Conservation (phyloP, 2,888 invertebrate species). For the Dichetophora obliterata region DNA sequence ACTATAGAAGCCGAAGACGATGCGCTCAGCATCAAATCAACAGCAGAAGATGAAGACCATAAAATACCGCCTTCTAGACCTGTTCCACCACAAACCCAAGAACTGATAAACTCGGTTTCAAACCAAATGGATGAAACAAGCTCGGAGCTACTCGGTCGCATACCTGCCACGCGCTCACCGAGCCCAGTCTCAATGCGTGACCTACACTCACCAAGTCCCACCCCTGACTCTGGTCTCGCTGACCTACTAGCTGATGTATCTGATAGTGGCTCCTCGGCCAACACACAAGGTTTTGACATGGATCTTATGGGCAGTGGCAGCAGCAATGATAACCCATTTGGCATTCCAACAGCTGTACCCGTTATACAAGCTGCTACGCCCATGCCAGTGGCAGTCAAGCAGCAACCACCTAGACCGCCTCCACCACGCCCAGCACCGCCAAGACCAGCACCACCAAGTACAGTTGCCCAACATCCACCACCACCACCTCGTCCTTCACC, state of each 20-base stretch:
- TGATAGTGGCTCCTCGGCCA: slow-evolving; percentile 66
- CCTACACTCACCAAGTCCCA: slow-evolving; percentile 87
- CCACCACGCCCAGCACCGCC: slow-evolving; percentile 69
- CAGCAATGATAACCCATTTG: slow-evolving; percentile 67
- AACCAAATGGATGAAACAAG: slow-evolving; percentile 91
- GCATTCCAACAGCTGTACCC: slow-evolving; percentile 68
- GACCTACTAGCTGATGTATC: slow-evolving; percentile 77
- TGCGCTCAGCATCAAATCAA: slow-evolving; percentile 62
- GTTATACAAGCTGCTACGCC: slow-evolving; percentile 69
- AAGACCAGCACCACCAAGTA: slow-evolving; percentile 64
- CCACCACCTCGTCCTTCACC: slow-evolving; percentile 70
- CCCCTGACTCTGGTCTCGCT: slow-evolving; percentile 77
- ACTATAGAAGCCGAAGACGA: slow-evolving; percentile 70
- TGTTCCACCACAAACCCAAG: slow-evolving; percentile 83
- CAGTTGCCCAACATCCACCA: slow-evolving; percentile 61
- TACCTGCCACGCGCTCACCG: slow-evolving; percentile 87
- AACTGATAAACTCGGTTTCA: slow-evolving; percentile 86
- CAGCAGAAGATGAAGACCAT: slow-evolving; percentile 61
- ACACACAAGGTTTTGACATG: slow-evolving; percentile 61
- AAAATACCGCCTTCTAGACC: slow-evolving; percentile 70
- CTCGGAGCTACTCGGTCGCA: slow-evolving; percentile 83
- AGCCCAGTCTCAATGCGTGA: slow-evolving; percentile 88
- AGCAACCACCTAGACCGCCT: slow-evolving; percentile 70
- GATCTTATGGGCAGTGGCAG: slow-evolving; percentile 58
- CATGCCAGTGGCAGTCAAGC: slow-evolving; percentile 71